These are phyloP conservation scores for Bursaphelenchus mucronatus DNA, from an alignment of 1,140 invertebrate genomes.

Conservation along the genomic window DNA sequence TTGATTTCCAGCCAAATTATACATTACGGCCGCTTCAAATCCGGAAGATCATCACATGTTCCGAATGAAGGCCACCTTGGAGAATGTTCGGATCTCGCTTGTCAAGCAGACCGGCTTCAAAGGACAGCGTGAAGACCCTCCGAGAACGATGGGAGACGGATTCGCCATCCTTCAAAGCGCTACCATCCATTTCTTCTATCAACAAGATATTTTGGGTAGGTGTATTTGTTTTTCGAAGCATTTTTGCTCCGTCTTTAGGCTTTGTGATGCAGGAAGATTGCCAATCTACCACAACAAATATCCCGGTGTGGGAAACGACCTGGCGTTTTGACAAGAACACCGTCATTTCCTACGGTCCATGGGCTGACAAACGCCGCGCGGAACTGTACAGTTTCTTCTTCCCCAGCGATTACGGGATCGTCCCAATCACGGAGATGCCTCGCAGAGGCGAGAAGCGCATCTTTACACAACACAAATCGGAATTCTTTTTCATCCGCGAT, in stretches of 20 bases:
- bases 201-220: slow-evolving; percentile 55
- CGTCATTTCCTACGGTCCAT: slow-evolving; percentile 94
- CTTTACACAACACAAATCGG: slow-evolving; percentile 44
- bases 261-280: slow-evolving; percentile 28
- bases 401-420: slow-evolving; percentile 75
- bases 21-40: slow-evolving; percentile 76
- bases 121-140: slow-evolving; percentile 92
- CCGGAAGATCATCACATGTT: slow-evolving; percentile 94
- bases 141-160: slow-evolving; percentile 92
- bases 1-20: slow-evolving; percentile 48
- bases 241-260: slow-evolving; percentile 37
- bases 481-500: slow-evolving; percentile 49
- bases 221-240: not conserved
- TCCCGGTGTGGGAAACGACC: slow-evolving; percentile 54
- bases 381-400: slow-evolving; percentile 93
- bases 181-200: slow-evolving; percentile 64
- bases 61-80: slow-evolving; percentile 84
- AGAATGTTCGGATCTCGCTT: slow-evolving; percentile 75
- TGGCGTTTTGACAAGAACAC: slow-evolving; percentile 76
- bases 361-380: slow-evolving; percentile 92
- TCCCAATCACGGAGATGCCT: slow-evolving; percentile 50
- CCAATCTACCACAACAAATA: slow-evolving; percentile 25
- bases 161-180: slow-evolving; percentile 94
- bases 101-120: slow-evolving; percentile 65
- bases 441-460: slow-evolving; percentile 48